Conservation (phyloP, 2,113 vertebrate genomes). For the Choloepus hoffmanni region DNA sequence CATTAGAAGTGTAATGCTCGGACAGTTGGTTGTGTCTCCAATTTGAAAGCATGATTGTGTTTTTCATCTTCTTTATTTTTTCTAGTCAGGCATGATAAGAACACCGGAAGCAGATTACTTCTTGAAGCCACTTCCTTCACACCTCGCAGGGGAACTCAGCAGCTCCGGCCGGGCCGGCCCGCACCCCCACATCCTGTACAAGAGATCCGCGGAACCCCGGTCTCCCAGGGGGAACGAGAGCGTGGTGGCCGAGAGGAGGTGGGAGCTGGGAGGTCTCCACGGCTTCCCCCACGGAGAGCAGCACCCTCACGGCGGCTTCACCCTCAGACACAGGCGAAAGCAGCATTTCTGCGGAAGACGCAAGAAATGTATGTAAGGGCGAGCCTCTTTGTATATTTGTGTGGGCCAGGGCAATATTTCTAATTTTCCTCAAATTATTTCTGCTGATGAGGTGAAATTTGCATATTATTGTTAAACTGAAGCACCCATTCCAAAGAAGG, state of each 20-base stretch:
- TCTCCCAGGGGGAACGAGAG: background rate
- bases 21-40: accelerated
- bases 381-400: slow-evolving; percentile 60
- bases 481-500: no score
- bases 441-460: accelerated
- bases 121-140: slow-evolving; percentile 89
- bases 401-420: background rate
- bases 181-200: slow-evolving; percentile 93
- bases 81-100: slow-evolving; percentile 94
- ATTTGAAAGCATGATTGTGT: background rate
- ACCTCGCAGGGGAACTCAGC: slow-evolving; percentile 82
- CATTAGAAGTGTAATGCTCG: accelerated
- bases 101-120: slow-evolving; percentile 92
- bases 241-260: slow-evolving; percentile 39
- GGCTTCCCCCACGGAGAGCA: background rate
- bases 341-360: slow-evolving; percentile 94
- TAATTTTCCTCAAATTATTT: background rate
- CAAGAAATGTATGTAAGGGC: slow-evolving; percentile 97
- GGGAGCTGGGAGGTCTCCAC: slow-evolving; percentile 14
- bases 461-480: background rate
- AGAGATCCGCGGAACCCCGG: slow-evolving; percentile 79
- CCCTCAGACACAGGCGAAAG: slow-evolving; percentile 81
- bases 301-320: slow-evolving; percentile 55
- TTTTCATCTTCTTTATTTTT: slow-evolving; percentile 72
- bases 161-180: slow-evolving; percentile 78